Conservation (phyloP, 2,797 vertebrate species). For the Malurus splendens region DNA sequence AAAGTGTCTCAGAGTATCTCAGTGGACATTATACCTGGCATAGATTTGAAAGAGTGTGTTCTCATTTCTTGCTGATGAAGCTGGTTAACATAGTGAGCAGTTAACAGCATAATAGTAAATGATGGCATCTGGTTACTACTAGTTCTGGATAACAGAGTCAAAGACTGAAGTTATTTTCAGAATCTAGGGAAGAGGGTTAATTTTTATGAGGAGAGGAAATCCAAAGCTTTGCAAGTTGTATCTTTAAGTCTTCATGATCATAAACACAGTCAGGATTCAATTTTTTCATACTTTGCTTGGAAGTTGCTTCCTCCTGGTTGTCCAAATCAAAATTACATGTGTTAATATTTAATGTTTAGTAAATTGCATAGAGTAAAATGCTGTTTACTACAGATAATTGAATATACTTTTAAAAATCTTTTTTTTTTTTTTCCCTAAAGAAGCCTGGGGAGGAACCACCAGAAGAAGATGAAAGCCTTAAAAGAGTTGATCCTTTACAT, state of each 20-base stretch:
- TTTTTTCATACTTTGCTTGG: not conserved
- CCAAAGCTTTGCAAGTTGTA: not conserved
- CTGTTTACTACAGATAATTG: not conserved
- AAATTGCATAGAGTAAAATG: not conserved
- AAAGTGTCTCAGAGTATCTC: not conserved
- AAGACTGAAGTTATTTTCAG: not conserved
- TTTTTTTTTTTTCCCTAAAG: constrained; percentile 22
- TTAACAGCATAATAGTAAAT: not conserved
- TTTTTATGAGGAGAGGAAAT: not conserved
- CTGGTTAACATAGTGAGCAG: not conserved
- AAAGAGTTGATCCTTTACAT: constrained; percentile 89
- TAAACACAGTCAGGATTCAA: not conserved
- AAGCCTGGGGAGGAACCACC: constrained; percentile 75
- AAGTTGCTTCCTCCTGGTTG: not conserved
- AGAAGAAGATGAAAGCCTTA: constrained; percentile 85
- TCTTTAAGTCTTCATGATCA: not conserved
- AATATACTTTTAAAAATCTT: not conserved
- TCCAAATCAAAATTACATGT: not conserved
- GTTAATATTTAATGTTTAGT: not conserved
- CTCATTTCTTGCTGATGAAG: not conserved
- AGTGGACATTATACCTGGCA: not conserved
- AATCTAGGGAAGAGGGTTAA: not conserved
- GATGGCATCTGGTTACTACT: not conserved
- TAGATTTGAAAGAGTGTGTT: not conserved
- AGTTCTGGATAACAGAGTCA: not conserved